A percentile compares a stretch with the other conserved stretches of the same genome.
phyloP scores from a whole-genome alignment of 2,113 vertebrate species.

The Heloderma charlesbogerti region DNA sequence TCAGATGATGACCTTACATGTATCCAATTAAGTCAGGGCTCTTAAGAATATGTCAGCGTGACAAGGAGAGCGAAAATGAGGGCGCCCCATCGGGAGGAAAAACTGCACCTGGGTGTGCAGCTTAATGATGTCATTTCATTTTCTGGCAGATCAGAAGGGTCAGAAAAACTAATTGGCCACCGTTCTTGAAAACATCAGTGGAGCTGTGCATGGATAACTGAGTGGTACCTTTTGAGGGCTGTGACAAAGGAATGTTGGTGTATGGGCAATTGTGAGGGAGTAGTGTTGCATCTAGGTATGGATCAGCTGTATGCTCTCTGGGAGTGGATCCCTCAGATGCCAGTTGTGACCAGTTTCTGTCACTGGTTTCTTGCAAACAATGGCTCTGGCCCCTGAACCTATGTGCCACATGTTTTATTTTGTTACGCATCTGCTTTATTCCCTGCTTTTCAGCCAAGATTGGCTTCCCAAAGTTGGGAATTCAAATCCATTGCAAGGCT shows the following conservation, averaged over 20 bases:
- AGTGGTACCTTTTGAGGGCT: neutral
- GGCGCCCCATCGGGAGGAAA: constrained; percentile 6
- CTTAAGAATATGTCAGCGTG: constrained; percentile 38
- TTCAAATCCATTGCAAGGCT: neutral
- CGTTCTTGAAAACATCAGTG: neutral
- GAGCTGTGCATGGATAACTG: neutral
- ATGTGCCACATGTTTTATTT: neutral
- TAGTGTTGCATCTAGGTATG: neutral
- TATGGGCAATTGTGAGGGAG: neutral
- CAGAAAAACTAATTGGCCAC: neutral
- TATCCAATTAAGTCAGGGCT: constrained; percentile 67
- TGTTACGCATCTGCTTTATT: neutral
- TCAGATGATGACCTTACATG: constrained; percentile 66
- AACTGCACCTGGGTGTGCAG: constrained; percentile 7
- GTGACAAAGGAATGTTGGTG: neutral
- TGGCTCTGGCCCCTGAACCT: neutral
- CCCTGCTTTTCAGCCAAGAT: neutral
- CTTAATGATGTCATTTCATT: constrained; percentile 39
- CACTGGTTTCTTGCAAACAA: neutral
- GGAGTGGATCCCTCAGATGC: neutral
- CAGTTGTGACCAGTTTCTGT: neutral
- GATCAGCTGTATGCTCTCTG: neutral
- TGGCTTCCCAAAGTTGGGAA: neutral
- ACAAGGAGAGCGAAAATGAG: constrained; percentile 14
- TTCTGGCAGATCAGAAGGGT: neutral